phyloP scores from a whole-genome alignment of 2,888 invertebrate species.

The Sphinx pinastri region DNA sequence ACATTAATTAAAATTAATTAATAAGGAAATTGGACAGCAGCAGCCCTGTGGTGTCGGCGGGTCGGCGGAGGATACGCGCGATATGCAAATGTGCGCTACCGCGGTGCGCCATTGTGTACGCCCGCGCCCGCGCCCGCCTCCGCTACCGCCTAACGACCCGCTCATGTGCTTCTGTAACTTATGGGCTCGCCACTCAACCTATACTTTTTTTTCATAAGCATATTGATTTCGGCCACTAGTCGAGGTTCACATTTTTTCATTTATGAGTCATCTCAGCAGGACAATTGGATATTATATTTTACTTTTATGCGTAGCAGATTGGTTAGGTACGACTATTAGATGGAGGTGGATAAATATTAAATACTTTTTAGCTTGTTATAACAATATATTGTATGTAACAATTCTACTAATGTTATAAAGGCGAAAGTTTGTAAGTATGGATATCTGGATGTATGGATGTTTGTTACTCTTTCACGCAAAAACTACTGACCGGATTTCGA shows the following conservation, averaged over 20 bases:
- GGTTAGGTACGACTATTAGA: not conserved
- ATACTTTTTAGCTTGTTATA: not conserved
- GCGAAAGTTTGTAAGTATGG: too few relatives aligned
- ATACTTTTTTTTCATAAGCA: slow-evolving; percentile 45
- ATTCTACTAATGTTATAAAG: too few relatives aligned
- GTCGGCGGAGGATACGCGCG: slow-evolving; percentile 48
- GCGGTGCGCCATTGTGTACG: slow-evolving; percentile 68
- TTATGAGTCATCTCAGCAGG: slow-evolving; percentile 1
- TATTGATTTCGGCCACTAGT: slow-evolving; percentile 58
- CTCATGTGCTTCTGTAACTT: slow-evolving; percentile 62
- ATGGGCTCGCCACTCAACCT: slow-evolving; percentile 55
- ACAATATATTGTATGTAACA: too few relatives aligned
- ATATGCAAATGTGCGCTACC: slow-evolving; percentile 76
- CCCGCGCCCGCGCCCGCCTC: slow-evolving; percentile 22
- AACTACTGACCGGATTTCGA: too few relatives aligned
- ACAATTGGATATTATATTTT: not conserved
- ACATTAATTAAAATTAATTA: too few relatives aligned
- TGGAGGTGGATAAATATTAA: not conserved
- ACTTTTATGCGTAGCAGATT: not conserved
- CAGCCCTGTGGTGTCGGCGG: slow-evolving; percentile 35
- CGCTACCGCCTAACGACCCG: slow-evolving; percentile 42
- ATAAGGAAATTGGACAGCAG: not conserved
- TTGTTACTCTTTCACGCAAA: too few relatives aligned
- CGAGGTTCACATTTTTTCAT: not conserved
- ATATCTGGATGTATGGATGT: too few relatives aligned